Evolutionary conservation across 2,113 vertebrate genomes (phyloP).

Genomic region (Podiceps cristatus): DNA sequence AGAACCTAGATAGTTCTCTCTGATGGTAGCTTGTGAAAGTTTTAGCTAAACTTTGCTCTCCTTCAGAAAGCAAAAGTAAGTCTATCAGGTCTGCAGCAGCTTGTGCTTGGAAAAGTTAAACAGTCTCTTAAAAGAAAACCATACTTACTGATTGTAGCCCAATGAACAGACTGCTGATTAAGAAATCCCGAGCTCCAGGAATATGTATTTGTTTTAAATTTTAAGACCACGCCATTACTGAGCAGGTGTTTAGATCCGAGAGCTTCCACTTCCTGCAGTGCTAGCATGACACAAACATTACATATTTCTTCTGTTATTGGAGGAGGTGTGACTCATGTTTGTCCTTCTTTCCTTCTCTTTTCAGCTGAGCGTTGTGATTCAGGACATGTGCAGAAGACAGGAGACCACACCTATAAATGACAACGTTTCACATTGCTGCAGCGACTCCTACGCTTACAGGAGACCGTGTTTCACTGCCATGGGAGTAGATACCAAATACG

Average conservation of each 20-base stretch:
- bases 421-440: constrained; percentile 69
- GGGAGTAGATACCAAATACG: constrained; percentile 62
- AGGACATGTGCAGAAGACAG: constrained; percentile 72
- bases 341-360: not conserved
- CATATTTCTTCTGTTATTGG: not conserved
- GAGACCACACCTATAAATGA: constrained; percentile 63
- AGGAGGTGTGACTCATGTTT: not conserved
- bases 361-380: constrained; percentile 70
- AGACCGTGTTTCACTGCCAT: constrained; percentile 73
- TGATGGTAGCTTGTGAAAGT: not conserved
- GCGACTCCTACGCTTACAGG: constrained; percentile 52
- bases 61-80: not conserved
- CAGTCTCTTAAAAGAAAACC: not conserved
- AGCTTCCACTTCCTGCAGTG: not conserved
- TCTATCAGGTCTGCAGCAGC: not conserved
- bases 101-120: not conserved
- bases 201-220: not conserved
- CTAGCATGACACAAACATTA: not conserved
- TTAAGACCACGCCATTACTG: not conserved
- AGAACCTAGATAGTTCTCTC: not conserved
- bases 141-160: not conserved
- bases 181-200: not conserved
- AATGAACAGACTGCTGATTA: not conserved
- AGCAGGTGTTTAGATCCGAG: not conserved
- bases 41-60: not conserved